Conservation (phyloP, 2,113 vertebrate genomes). For the Cranoglanis bouderius region DNA sequence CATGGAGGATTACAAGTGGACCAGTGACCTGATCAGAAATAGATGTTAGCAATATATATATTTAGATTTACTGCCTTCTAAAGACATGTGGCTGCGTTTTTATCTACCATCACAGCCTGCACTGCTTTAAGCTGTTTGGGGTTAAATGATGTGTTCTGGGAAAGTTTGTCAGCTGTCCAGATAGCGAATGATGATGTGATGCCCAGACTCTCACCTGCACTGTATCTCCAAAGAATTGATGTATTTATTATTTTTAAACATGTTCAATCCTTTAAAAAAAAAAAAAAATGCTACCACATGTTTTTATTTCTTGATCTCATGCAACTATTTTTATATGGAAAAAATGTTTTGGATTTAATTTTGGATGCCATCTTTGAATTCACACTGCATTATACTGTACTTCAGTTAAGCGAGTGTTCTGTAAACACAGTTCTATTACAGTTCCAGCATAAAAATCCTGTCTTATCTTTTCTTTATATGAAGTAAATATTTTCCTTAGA, state of each 20-base stretch:
- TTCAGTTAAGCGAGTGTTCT: background rate
- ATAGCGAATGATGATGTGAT: conserved; percentile 4
- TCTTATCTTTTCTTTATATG: conserved; percentile 30
- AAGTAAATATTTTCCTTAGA: conserved; percentile 63
- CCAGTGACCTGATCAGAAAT: background rate
- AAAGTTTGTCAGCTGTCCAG: background rate
- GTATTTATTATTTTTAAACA: conserved; percentile 47
- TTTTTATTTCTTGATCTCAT: conserved; percentile 17
- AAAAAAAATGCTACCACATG: background rate
- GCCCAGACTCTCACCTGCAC: conserved; percentile 29
- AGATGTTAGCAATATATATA: background rate
- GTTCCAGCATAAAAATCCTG: background rate
- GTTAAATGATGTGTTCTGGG: background rate
- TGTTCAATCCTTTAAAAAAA: background rate
- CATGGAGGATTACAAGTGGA: background rate
- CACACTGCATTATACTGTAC: background rate
- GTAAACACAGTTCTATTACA: background rate
- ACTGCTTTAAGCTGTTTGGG: conserved; percentile 2
- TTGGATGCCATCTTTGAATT: background rate
- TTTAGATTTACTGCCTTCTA: background rate
- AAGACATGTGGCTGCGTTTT: background rate
- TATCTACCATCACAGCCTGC: background rate
- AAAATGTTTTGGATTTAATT: background rate
- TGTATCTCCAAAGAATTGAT: conserved; percentile 33
- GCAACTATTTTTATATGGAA: background rate